Evolutionary conservation across 2,888 invertebrate genomes (phyloP).

Genomic region (Eretmocerus hayati): DNA sequence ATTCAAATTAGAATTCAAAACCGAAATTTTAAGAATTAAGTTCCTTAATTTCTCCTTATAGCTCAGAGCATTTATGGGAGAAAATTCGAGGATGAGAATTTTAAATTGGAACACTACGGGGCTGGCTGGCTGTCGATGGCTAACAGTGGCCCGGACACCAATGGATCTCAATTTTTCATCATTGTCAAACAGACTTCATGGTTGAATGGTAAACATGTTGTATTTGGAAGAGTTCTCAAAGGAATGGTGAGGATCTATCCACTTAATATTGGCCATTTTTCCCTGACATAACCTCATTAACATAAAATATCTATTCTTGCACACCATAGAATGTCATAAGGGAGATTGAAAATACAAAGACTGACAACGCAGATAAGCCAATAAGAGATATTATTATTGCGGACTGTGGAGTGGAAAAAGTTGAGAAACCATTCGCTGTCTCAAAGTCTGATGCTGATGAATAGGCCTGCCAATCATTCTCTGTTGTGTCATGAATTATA

Average conservation of each 20-base stretch:
- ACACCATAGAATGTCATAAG: conserved; percentile 68
- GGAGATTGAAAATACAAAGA: conserved; percentile 69
- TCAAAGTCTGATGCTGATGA: conserved; percentile 71
- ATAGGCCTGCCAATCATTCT: conserved; percentile 38
- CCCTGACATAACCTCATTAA: too few relatives aligned
- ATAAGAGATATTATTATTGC: conserved; percentile 74
- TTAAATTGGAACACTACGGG: conserved; percentile 94
- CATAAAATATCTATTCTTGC: too few relatives aligned
- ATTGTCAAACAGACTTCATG: conserved; percentile 80
- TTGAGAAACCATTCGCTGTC: conserved; percentile 79
- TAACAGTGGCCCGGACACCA: conserved; percentile 95
- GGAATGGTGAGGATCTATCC: neutral
- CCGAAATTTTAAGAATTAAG: too few relatives aligned
- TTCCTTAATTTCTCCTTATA: conserved; percentile 38
- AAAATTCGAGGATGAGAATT: conserved; percentile 92
- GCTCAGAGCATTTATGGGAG: conserved; percentile 89
- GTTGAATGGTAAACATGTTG: conserved; percentile 94
- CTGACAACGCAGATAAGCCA: conserved; percentile 75
- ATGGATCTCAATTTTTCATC: conserved; percentile 97
- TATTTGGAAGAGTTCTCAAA: conserved; percentile 73
- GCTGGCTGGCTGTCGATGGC: conserved; percentile 98
- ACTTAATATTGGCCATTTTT: too few relatives aligned
- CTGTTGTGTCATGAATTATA: conserved; percentile 14
- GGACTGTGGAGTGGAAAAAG: conserved; percentile 66
- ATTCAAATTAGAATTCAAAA: too few relatives aligned